These are phyloP conservation scores for Lasioglossum calceatum DNA, from an alignment of 2,888 invertebrate species.

Conservation along the genomic window DNA sequence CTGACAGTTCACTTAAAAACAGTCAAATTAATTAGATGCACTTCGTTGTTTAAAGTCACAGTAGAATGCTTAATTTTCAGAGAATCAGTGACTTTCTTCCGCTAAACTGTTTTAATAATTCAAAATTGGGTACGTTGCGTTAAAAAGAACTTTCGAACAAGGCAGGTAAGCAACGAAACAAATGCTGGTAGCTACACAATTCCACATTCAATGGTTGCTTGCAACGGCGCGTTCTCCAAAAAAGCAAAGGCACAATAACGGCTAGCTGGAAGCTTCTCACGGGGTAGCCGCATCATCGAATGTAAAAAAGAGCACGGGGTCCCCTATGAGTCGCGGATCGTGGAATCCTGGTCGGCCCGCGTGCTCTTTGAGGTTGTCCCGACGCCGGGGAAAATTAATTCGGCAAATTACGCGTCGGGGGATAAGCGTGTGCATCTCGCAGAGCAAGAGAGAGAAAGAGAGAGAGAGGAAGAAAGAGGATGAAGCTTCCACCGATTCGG, in stretches of 20 bases:
- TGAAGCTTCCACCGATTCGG: slow-evolving; percentile 56
- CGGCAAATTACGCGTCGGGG: slow-evolving; percentile 70
- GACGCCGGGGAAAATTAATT: slow-evolving; percentile 68
- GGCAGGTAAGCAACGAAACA: too few relatives aligned
- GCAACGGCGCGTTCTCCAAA: neutral
- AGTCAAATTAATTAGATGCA: too few relatives aligned
- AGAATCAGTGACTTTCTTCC: too few relatives aligned
- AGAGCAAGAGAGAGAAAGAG: neutral
- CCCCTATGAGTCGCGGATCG: slow-evolving; percentile 19
- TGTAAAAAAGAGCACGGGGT: neutral
- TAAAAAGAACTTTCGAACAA: too few relatives aligned
- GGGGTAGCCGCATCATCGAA: neutral
- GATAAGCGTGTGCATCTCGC: slow-evolving; percentile 57
- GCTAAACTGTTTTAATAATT: too few relatives aligned
- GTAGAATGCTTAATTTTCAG: too few relatives aligned
- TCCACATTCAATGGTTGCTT: neutral
- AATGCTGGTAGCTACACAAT: neutral
- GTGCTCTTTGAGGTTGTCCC: slow-evolving; percentile 61
- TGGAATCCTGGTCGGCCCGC: slow-evolving; percentile 45
- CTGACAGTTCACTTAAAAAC: too few relatives aligned
- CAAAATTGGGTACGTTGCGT: too few relatives aligned
- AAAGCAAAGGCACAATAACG: neutral
- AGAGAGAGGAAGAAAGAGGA: slow-evolving; percentile 8
- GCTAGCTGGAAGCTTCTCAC: neutral
- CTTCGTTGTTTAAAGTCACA: too few relatives aligned